Evolutionary conservation across 2,888 invertebrate genomes (phyloP).

Genomic region (Ypsolopha sequella): DNA sequence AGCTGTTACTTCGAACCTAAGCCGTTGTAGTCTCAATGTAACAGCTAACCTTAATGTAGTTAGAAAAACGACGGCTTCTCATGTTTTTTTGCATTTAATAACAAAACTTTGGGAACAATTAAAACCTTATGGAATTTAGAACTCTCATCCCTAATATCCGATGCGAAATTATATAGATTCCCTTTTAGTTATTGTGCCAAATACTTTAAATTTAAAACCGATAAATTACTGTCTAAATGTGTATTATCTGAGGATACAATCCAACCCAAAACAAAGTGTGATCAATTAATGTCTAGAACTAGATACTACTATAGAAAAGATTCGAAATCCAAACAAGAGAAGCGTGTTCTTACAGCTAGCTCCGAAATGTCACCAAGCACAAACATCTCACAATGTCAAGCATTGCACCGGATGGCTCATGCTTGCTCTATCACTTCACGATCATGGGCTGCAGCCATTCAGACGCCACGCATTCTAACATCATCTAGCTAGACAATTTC

Average conservation of each 20-base stretch:
- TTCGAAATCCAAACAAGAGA: slow-evolving; percentile 8
- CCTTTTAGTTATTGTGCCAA: no score
- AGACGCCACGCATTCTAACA: slow-evolving; percentile 59
- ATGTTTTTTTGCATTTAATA: slow-evolving; percentile 50
- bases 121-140: neutral
- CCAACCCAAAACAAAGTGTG: neutral
- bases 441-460: slow-evolving; percentile 52
- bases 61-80: slow-evolving; percentile 40
- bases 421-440: slow-evolving; percentile 32
- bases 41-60: slow-evolving; percentile 52
- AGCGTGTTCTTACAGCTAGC: slow-evolving; percentile 9
- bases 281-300: slow-evolving; percentile 14
- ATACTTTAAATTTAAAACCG: no score
- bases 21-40: slow-evolving; percentile 13
- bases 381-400: slow-evolving; percentile 46
- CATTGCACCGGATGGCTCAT: slow-evolving; percentile 64
- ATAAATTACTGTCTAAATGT: no score
- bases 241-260: no score
- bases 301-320: neutral
- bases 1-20: slow-evolving; percentile 35
- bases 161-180: no score
- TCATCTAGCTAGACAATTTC: slow-evolving; percentile 53
- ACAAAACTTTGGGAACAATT: no score
- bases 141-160: neutral
- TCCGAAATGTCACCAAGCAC: slow-evolving; percentile 41